phyloP scores from a whole-genome alignment of 2,113 vertebrate species.

The Forbesichthys agassizii region DNA sequence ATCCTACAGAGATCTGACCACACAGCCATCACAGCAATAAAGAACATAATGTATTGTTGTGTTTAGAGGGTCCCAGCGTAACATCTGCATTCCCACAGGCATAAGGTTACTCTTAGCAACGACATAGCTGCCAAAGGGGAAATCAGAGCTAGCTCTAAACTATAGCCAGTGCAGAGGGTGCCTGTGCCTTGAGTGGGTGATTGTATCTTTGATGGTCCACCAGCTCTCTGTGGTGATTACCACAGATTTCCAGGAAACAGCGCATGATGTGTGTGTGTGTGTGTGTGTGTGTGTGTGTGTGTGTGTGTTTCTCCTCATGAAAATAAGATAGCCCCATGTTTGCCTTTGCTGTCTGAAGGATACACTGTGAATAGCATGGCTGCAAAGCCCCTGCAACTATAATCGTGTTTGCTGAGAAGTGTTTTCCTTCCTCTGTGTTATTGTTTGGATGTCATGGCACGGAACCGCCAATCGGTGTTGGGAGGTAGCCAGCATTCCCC shows the following conservation, averaged over 20 bases:
- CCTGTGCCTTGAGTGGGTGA: constrained; percentile 46
- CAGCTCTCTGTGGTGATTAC: constrained; percentile 65
- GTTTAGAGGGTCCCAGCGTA: constrained; percentile 18
- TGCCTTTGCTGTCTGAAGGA: constrained; percentile 52
- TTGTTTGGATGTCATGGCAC: constrained; percentile 44
- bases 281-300: constrained; percentile 6
- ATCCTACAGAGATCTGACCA: constrained; percentile 33
- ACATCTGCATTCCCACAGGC: constrained; percentile 19
- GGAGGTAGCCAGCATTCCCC: constrained; percentile 34
- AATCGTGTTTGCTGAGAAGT: constrained; percentile 38
- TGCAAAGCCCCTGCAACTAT: constrained; percentile 40
- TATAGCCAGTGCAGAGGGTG: constrained; percentile 18
- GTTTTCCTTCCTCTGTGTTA: constrained; percentile 41
- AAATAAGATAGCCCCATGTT: constrained; percentile 42
- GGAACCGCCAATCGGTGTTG: constrained; percentile 24
- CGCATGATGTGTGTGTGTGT: constrained; percentile 27
- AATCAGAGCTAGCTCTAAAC: constrained; percentile 44
- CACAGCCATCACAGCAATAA: constrained; percentile 17
- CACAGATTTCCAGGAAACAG: constrained; percentile 58
- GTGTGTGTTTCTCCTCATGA: constrained; percentile 26
- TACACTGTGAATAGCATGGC: constrained; percentile 37
- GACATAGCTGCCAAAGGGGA: constrained; percentile 47
- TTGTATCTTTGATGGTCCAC: constrained; percentile 74
- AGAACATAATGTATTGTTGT: constrained; percentile 35
- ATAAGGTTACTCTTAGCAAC: constrained; percentile 24